phyloP scores from a whole-genome alignment of 2,113 vertebrate species.

The Vireo altiloquus region DNA sequence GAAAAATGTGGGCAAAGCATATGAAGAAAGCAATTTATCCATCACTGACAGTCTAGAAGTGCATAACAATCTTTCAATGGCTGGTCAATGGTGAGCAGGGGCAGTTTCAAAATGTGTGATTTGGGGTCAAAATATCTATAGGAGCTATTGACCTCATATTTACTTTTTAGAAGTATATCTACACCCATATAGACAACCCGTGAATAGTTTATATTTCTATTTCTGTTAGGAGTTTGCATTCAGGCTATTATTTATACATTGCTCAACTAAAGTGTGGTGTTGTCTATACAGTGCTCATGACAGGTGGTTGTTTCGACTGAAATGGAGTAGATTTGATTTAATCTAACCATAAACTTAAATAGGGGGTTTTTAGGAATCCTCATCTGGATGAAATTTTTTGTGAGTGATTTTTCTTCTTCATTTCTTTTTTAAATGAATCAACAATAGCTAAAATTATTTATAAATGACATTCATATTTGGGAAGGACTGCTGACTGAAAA shows the following conservation, averaged over 20 bases:
- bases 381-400: background rate
- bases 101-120: background rate
- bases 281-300: background rate
- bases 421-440: background rate
- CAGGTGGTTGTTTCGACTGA: background rate
- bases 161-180: background rate
- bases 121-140: background rate
- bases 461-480: background rate
- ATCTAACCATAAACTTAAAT: background rate
- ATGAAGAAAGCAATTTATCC: slow-evolving; percentile 1
- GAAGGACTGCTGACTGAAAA: background rate
- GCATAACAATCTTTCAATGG: background rate
- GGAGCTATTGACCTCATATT: background rate
- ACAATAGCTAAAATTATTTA: background rate
- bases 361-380: background rate
- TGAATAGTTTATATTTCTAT: background rate
- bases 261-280: background rate
- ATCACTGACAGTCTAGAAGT: background rate
- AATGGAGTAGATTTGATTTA: background rate
- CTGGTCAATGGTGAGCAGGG: background rate
- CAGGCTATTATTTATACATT: background rate
- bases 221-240: background rate
- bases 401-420: background rate
- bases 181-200: background rate
- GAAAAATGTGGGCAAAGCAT: background rate